These are phyloP conservation scores for Ophthalmolycus amberensis DNA, from an alignment of 2,113 vertebrate genomes.

Conservation along the genomic window DNA sequence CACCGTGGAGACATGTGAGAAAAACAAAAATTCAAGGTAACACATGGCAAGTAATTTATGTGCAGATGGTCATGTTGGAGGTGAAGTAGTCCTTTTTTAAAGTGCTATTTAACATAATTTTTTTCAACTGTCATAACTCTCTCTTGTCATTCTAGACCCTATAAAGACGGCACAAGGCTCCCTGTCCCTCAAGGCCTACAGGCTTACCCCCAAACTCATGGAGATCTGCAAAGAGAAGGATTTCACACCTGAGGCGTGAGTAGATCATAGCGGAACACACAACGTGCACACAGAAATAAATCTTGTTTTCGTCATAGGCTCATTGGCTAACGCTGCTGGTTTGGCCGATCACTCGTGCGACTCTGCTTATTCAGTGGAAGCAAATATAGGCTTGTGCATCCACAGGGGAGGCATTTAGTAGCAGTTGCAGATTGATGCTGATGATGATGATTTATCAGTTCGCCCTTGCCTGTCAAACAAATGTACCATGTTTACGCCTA, in stretches of 20 bases:
- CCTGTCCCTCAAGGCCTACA: conserved; percentile 96
- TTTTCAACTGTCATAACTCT: conserved; percentile 45
- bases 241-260: conserved; percentile 95
- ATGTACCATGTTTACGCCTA: conserved; percentile 73
- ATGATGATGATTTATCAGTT: conserved; percentile 72
- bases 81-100: not conserved
- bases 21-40: too few relatives aligned
- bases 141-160: conserved; percentile 85
- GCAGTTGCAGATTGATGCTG: conserved; percentile 67
- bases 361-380: conserved; percentile 52
- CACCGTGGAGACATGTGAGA: too few relatives aligned
- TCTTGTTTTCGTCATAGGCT: conserved; percentile 1
- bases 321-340: not conserved
- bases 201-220: conserved; percentile 97
- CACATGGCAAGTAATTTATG: too few relatives aligned
- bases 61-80: too few relatives aligned
- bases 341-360: not conserved
- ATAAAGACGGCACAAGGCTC: conserved; percentile 98
- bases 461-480: conserved; percentile 73
- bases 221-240: conserved; percentile 99
- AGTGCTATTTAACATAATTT: not conserved
- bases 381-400: conserved; percentile 48
- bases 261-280: conserved; percentile 17
- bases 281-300: not conserved
- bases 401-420: conserved; percentile 59